Percentiles rank a stretch among this genome's conserved stretches.
phyloP scores from a whole-genome alignment of 2,797 vertebrate species.

The Coilia nasus region DNA sequence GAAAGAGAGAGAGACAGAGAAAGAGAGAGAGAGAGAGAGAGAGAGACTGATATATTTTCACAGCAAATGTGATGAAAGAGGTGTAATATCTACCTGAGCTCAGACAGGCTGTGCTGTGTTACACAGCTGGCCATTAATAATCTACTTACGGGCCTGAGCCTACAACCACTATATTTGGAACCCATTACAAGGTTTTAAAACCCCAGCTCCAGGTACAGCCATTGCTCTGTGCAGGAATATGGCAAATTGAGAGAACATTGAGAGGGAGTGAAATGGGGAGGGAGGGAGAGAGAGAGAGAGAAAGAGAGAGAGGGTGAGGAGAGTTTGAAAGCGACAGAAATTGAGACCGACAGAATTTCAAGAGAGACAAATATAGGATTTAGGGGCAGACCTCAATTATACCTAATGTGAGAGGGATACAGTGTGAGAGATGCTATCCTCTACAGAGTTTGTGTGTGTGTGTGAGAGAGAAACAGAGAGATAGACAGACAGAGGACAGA shows the following conservation, averaged over 20 bases:
- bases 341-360: no score
- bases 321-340: not conserved
- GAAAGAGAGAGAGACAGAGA: not conserved
- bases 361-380: not conserved
- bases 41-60: not conserved
- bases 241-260: not conserved
- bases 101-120: not conserved
- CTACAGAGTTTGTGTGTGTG: no score
- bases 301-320: not conserved
- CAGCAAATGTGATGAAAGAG: not conserved
- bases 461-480: no score
- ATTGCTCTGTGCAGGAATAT: not conserved
- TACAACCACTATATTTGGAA: not conserved
- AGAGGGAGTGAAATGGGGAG: not conserved
- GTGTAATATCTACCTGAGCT: not conserved
- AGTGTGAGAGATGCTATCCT: no score
- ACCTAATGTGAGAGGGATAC: no score
- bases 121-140: constrained; percentile 13
- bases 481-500: no score
- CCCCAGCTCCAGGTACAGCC: not conserved
- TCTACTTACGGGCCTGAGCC: not conserved
- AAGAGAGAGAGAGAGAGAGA: not conserved
- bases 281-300: not conserved
- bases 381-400: no score
- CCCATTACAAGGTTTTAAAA: not conserved